Base-by-base conservation (phyloP, 2,797 vertebrate genomes). In the Acrossocheilus wenchowensis region DNA sequence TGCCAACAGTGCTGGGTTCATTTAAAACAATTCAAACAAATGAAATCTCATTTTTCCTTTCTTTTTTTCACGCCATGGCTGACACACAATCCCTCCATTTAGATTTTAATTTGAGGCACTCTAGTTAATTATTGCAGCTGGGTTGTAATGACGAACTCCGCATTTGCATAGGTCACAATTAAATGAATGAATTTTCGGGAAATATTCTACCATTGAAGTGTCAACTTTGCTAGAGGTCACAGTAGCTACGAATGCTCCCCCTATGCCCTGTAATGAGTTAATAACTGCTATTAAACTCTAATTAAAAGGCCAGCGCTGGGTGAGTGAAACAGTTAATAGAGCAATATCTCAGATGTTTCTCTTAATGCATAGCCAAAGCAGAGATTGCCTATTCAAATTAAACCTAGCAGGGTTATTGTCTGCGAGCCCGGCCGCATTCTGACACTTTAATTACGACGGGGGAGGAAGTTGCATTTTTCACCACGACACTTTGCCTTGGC, bases 121-220 rank as follows among this genome's bases (percentile, higher is more conserved):
- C 92, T 94, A 96, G 93, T 95, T 97, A 96, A 97, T 97, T 97
- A 97, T 95, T 97, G 94, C 94, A 96, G 95, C 96, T 96, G 95
- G 95, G 97, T 97, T 95, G 94, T 96, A 96, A 96, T 96, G 95
- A 95, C 95, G 95, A 95, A 94, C 94, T 95, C 94, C 93, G 91
- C 94, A 96, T 96, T 96, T 97, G 95, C 96, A 97, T 97, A 97
- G 96, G 96, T 97, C 96, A 96, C 96, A 96, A 97, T 97, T 97
- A 97, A 97, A 96, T 96, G 96, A 97, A 97, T 96, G 96, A 95
- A 96, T 96, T 95, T 94, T 96, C 77, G 45, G 94, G 94, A 97
- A 96, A 95, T 97, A 96, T 96, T 96, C 92, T 96, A 96, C 95
- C 95, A 96, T 96, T 97, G 95, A 97, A 97, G 96, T 97, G 96